Evolutionary conservation across 2,797 vertebrate species (phyloP).

Genomic region (Poecilia wingei): DNA sequence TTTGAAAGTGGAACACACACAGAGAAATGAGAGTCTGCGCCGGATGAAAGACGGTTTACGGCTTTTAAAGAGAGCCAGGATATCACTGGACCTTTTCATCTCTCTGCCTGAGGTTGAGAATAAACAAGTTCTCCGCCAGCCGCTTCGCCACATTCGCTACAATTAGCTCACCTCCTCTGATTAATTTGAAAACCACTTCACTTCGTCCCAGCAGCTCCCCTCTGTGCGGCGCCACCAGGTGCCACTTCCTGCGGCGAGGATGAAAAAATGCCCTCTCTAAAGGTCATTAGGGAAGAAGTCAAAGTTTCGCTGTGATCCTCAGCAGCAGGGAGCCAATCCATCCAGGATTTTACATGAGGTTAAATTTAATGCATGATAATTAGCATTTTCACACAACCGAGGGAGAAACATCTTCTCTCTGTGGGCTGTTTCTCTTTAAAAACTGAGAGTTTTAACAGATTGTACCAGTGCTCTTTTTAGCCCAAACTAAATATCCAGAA

Average conservation of each 20-base stretch:
- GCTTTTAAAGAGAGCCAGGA: constrained; percentile 16
- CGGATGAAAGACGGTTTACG: constrained; percentile 30
- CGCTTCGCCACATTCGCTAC: constrained; percentile 27
- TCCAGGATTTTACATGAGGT: constrained; percentile 13
- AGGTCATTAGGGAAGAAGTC: constrained; percentile 37
- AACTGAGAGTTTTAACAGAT: constrained; percentile 20
- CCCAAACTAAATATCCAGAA: not conserved
- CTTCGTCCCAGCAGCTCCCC: constrained; percentile 3
- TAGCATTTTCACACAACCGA: constrained; percentile 33
- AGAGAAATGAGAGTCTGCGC: constrained; percentile 25
- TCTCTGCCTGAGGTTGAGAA: constrained; percentile 23
- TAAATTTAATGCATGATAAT: constrained; percentile 29
- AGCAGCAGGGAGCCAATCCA: constrained; percentile 34
- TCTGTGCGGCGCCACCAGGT: not conserved
- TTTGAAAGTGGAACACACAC: constrained; percentile 38
- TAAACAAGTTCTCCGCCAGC: constrained; percentile 29
- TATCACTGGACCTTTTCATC: constrained; percentile 22
- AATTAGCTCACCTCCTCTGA: constrained; percentile 35
- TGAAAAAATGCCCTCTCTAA: constrained; percentile 25
- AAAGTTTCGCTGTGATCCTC: constrained; percentile 24
- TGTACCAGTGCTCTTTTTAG: constrained; percentile 1
- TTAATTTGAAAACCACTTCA: constrained; percentile 37
- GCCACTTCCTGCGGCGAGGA: constrained; percentile 10
- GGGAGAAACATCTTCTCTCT: constrained; percentile 20
- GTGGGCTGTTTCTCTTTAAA: constrained; percentile 38